Conservation (phyloP, 2,888 invertebrate genomes). For the Anaspis maculata region DNA sequence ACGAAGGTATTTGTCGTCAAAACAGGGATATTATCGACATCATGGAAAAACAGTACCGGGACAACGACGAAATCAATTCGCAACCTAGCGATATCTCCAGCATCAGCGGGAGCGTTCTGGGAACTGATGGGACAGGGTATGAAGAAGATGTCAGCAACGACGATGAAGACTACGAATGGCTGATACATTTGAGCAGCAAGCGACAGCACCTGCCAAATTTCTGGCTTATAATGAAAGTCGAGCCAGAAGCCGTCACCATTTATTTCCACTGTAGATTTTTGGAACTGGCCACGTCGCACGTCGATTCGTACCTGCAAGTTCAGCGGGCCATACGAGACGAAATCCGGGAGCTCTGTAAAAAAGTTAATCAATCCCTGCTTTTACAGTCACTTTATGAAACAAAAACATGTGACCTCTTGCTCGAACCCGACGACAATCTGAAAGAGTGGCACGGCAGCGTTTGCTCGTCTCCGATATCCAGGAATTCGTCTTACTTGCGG, state of each 20-base stretch:
- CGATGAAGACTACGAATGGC: constrained; percentile 51
- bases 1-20: background rate
- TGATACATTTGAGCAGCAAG: constrained; percentile 45
- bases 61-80: constrained; percentile 22
- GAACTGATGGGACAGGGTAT: constrained; percentile 41
- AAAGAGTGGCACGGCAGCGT: constrained; percentile 30
- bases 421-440: constrained; percentile 52
- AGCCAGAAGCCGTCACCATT: constrained; percentile 49
- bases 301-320: constrained; percentile 45
- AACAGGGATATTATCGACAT: background rate
- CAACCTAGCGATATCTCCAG: constrained; percentile 36
- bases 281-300: constrained; percentile 46
- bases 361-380: constrained; percentile 61
- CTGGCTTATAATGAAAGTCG: constrained; percentile 60
- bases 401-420: constrained; percentile 53
- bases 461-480: constrained; percentile 24
- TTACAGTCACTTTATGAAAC: constrained; percentile 61
- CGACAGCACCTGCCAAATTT: constrained; percentile 55
- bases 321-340: constrained; percentile 47
- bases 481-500: constrained; percentile 31
- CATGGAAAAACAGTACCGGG: background rate
- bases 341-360: constrained; percentile 52
- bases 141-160: constrained; percentile 57
- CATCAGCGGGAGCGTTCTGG: constrained; percentile 29
- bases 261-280: constrained; percentile 61